Base-by-base conservation (phyloP, 2,797 vertebrate genomes). In the Pteronotus mesoamericanus region DNA sequence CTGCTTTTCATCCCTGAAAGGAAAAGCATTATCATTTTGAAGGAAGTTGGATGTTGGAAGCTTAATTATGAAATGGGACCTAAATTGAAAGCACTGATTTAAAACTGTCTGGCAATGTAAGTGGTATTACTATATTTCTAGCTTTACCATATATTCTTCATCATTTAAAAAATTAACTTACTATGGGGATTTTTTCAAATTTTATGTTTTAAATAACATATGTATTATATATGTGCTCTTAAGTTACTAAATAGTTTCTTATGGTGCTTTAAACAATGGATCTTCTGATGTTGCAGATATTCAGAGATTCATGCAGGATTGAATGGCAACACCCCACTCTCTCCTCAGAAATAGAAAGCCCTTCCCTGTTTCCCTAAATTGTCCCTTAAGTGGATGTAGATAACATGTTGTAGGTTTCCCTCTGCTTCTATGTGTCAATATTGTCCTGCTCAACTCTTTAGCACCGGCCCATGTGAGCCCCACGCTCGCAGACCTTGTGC, bases 401-500 rank as follows among this genome's bases (percentile, higher is more conserved):
- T 75, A n/a, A 82, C 6, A 21, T 37, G 19, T 26, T 24, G 18
- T 12, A n/a, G 37, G 16, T 24, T 74, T 74, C 66, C 64, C 34
- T 26, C 66, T 48, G 11, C 51, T 32, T 51, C 24, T 68, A 29
- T 57, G 46, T 53, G 11, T n/a, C 39, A 80, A 18, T 12, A 21
- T 26, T 48, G n/a, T 34, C 18, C 69, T 46, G 29, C 53, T 64
- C 53, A 55, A 16, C 1, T n/a, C 12, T 51, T 66, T 16, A 15
- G 48, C 4, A 26, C 0, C 2, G 24, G 2, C 16, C 12, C 32
- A 6, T 5, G 12, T 46, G 10, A 71, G 29, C 0, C n/a, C n/a
- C n/a, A n/a, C 18, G 72, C 3, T n/a, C 26, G 8, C 0, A 6
- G 53, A 39, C 1, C 42, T 61, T 61, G 32, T 18, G 14, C 1